Evolutionary conservation across 2,797 vertebrate genomes (phyloP).

Genomic region (Parauchenoglanis punctatus): DNA sequence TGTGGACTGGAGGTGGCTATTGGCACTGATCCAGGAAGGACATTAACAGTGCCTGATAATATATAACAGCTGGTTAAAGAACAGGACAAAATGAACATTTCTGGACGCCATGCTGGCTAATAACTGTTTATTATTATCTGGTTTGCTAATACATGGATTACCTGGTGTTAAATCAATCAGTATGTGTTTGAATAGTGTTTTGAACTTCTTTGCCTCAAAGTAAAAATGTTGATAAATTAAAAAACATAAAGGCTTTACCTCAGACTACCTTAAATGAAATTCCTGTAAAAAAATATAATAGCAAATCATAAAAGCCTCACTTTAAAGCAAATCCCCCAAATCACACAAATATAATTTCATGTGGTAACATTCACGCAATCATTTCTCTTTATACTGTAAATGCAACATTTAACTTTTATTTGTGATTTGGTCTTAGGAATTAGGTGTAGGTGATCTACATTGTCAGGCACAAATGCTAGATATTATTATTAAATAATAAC

Average conservation of each 20-base stretch:
- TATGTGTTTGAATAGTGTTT: not conserved
- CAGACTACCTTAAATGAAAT: not conserved
- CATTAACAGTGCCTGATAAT: not conserved
- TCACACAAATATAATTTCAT: not conserved
- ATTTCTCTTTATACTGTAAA: not conserved
- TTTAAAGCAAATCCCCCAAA: not conserved
- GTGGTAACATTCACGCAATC: not conserved
- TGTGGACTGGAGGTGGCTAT: not conserved
- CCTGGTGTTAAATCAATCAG: not conserved
- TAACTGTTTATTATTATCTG: not conserved
- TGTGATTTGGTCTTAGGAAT: not conserved
- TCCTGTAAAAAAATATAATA: not conserved
- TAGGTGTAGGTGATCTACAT: not conserved
- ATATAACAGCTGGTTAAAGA: not conserved
- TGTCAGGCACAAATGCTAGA: not conserved
- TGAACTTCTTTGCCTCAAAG: not conserved
- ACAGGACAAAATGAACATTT: not conserved
- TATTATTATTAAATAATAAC: not conserved
- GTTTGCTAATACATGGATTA: not conserved
- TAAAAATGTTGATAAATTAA: not conserved
- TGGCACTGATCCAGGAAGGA: not conserved
- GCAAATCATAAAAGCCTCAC: not conserved
- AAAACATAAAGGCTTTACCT: not conserved
- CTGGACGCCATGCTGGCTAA: not conserved
- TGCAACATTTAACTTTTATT: no score